Conservation (phyloP, 2,888 invertebrate genomes). For the Phengaris arion region DNA sequence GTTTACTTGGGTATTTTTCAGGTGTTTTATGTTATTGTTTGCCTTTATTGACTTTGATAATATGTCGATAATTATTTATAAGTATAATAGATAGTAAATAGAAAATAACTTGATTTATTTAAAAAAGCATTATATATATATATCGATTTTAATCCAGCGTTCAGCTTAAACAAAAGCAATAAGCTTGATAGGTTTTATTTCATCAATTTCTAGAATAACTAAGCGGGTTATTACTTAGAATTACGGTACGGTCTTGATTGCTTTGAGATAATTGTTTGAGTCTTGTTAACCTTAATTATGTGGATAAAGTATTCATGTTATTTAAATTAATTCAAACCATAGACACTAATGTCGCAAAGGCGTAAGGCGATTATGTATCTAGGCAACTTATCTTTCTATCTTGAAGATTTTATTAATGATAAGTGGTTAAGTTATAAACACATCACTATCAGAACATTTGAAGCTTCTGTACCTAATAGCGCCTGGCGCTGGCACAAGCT, state of each 20-base stretch:
- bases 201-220: neutral
- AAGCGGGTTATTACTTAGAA: neutral
- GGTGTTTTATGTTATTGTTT: no score
- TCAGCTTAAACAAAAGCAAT: no score
- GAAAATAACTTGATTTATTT: no score
- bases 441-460: no score
- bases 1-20: neutral
- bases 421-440: neutral
- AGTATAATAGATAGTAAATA: no score
- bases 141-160: no score
- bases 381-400: conserved; percentile 2
- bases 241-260: neutral
- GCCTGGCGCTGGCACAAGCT: no score
- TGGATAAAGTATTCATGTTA: neutral
- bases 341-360: neutral
- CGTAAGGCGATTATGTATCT: conserved; percentile 11
- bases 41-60: no score
- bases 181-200: no score
- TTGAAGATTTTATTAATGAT: conserved; percentile 1
- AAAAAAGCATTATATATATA: no score
- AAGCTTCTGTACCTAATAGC: no score
- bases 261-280: conserved; percentile 12
- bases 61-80: no score
- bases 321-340: conserved; percentile 14
- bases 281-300: conserved; percentile 23